Base-by-base conservation (phyloP, 2,888 invertebrate species). In the Seira musarum region DNA sequence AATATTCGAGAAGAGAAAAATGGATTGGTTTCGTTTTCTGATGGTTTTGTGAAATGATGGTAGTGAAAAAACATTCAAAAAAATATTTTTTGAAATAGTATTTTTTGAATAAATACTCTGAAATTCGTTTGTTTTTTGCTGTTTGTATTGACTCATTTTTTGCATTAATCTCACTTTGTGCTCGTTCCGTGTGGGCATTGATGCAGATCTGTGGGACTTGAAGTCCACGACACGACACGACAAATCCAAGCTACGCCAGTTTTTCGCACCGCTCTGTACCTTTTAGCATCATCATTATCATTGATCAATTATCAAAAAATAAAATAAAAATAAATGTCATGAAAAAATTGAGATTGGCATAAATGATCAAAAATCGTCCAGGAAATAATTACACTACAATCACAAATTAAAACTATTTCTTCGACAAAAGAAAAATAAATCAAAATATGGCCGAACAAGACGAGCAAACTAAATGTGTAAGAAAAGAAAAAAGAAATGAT, bases 161-260 rank as follows among this genome's bases (percentile, higher is more conserved):
- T 76, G 70, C 30, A 63, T 73, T 71, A 69, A 81, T 84, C 85
- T 86, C 85, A 86, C 86, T 86, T 86, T 86, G 80, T 81, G 84
- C 77, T 86, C 86, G 82, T 86, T 86, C 84, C 86, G 85, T 83
- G 84, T 85, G 70, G 85, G 86, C 86, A 86, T 86, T 81, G 86
- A 86, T 80, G 85, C 85, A 69, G 86, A 87, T 82, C 87, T 83
- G 83, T 85, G 84, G 71, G 85, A 85, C 84, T 83, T 87, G 86
- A 87, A 87, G 77, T 87, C 84, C 88, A 88, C 75, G 89, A 89
- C 80, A 80, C 80, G 87, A 90, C 90, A 78, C 88, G 88, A 91
- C 89, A 91, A 89, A 88, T 91, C 91, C 88, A 90, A 88, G 88
- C 90, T 90, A 88, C 90, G 90, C 90, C 90, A 90, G 83, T 86